Conservation (phyloP, 92 coral and sea anemone species). For the Parazoanthus darwini region DNA sequence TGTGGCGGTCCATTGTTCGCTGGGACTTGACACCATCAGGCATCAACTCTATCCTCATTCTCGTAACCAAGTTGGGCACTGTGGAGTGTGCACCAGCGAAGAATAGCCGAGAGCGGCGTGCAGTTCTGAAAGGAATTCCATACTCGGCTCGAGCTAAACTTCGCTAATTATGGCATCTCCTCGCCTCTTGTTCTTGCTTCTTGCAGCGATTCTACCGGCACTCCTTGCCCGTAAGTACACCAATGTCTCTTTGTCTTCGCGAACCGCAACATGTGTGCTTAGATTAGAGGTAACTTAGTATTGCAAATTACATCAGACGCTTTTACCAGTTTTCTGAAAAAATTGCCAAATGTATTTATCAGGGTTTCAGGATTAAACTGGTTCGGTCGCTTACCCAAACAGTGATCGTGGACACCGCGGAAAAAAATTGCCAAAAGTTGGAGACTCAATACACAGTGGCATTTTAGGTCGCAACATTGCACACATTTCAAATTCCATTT, state of each 20-base stretch:
- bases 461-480: too few species aligned
- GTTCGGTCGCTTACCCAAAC: background rate
- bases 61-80: background rate
- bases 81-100: slow-evolving; percentile 11
- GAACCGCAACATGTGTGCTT: background rate
- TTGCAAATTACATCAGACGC: background rate
- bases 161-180: slow-evolving; percentile 6
- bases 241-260: background rate
- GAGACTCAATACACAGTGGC: too few species aligned
- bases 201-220: background rate
- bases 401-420: background rate
- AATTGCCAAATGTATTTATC: too few species aligned
- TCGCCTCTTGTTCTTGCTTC: background rate
- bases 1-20: background rate
- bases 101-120: slow-evolving; percentile 22
- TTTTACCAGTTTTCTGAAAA: too few species aligned
- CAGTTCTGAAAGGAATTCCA: slow-evolving; percentile 10
- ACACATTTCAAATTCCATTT: too few species aligned
- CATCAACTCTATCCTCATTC: background rate
- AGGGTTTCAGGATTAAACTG: background rate
- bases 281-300: too few species aligned
- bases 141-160: slow-evolving; percentile 25
- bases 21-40: background rate
- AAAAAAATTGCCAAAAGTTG: background rate
- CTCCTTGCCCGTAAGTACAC: background rate